Evolutionary conservation across 2,797 vertebrate genomes (phyloP).

Genomic region (Myripristis jacobus): DNA sequence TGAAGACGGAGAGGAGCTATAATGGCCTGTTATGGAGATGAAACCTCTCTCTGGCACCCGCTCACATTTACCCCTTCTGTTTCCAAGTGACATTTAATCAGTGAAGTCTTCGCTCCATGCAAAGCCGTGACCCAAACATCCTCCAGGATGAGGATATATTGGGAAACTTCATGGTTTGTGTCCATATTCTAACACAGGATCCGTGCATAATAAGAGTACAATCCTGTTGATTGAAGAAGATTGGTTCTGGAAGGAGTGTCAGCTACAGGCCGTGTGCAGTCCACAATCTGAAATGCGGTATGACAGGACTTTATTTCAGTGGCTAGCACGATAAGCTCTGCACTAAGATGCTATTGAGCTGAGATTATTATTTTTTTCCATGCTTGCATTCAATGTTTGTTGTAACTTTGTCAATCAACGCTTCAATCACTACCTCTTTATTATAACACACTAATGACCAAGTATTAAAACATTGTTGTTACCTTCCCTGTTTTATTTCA

Average conservation of each 20-base stretch:
- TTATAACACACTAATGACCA: conserved; percentile 70
- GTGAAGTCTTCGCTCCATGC: too few species aligned
- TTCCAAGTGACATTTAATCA: too few species aligned
- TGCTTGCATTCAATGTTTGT: conserved; percentile 61
- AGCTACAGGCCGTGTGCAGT: conserved; percentile 31
- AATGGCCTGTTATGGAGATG: conserved; percentile 50
- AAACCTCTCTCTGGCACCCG: too few species aligned
- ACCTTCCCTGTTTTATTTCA: conserved; percentile 58
- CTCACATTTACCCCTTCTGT: too few species aligned
- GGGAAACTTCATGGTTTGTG: too few species aligned
- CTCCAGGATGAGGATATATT: too few species aligned
- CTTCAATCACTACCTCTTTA: conserved; percentile 83
- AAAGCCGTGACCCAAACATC: too few species aligned
- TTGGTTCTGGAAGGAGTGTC: conserved; percentile 6
- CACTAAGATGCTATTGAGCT: conserved; percentile 68
- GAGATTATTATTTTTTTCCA: conserved; percentile 51
- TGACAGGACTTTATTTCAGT: conserved; percentile 42
- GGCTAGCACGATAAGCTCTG: conserved; percentile 66
- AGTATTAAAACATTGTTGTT: conserved; percentile 74
- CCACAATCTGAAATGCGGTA: conserved; percentile 55
- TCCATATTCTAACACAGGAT: too few species aligned
- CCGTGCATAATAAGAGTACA: too few species aligned
- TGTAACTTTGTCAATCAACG: conserved; percentile 68
- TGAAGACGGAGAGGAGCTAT: conserved; percentile 23
- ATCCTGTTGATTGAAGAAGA: conserved; percentile 33